Evolutionary conservation across 2,113 vertebrate genomes (phyloP).

Genomic region (Hypocryptadius cinnamomeus): DNA sequence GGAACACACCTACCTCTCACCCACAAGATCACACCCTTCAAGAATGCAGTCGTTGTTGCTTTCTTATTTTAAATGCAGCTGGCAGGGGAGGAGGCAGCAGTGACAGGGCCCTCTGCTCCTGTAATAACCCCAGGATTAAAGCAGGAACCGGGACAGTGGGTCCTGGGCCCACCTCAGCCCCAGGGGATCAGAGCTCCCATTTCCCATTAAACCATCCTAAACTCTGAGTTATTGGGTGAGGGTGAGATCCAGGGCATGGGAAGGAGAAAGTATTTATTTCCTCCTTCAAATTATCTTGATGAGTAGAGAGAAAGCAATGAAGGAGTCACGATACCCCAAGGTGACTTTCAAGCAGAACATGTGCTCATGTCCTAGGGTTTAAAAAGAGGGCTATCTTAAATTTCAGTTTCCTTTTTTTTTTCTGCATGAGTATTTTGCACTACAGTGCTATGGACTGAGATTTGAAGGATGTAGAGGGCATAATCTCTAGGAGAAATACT

Average conservation of each 20-base stretch:
- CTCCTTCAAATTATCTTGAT: background rate
- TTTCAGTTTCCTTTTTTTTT: background rate
- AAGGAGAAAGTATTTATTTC: constrained; percentile 5
- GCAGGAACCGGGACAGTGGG: constrained; percentile 11
- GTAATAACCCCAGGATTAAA: constrained; percentile 39
- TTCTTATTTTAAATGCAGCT: constrained; percentile 35
- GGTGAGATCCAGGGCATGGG: background rate
- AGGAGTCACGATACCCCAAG: background rate
- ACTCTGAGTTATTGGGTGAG: background rate
- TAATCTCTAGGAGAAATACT: background rate
- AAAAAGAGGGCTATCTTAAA: background rate
- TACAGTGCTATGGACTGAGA: background rate
- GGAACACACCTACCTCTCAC: constrained; percentile 9
- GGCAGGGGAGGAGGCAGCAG: background rate
- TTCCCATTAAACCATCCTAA: constrained; percentile 31
- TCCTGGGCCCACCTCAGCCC: constrained; percentile 43
- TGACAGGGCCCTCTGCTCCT: background rate
- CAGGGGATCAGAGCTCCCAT: constrained; percentile 15
- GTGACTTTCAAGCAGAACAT: background rate
- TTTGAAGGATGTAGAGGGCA: background rate
- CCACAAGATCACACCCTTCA: constrained; percentile 23
- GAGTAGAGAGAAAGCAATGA: background rate
- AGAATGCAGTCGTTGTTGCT: constrained; percentile 27
- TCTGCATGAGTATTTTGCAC: background rate
- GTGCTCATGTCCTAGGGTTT: background rate